Base-by-base conservation (phyloP, 1,140 invertebrate species). In the Venustaconcha ellipsiformis region DNA sequence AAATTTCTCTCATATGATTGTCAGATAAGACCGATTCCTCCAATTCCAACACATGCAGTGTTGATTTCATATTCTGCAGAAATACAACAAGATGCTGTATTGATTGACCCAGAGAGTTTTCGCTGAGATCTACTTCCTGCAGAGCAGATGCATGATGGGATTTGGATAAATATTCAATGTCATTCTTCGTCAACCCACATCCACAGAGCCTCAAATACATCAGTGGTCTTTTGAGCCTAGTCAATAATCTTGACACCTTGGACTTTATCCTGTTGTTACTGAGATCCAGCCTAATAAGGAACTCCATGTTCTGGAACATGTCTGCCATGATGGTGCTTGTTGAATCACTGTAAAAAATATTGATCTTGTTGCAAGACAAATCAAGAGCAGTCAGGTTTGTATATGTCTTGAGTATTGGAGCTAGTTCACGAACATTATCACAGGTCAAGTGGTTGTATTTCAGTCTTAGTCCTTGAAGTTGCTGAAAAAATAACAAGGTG, bases 301-400 rank as follows among this genome's bases (percentile, higher is more conserved):
- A 73, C 6, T 74, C 70, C 37, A 88, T 64, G 57, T 64, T 55
- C 14, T 62, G 62, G 17, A 85, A 79, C 23, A 83, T 70, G 18
- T 79, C 70, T 14, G 67, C 59, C 63, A 76, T 57, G n/a, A 78
- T 68, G 60, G 69, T 70, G 11, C 65, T 56, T 30, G 71, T 72
- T 14, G 37, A 67, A n/a, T 80, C 72, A 64, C 78, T 68, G 37
- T 75, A 64, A 57, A 72, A 77, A 20, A 83, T 67, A 62, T 79
- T 78, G 66, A 88, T 84, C 65, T 70, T 77, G 75, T 88, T 88
- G 75, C 84, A 85, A 14, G 85, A 84, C n/a, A 88, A 70, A 71
- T 88, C 87, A 23, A 88, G 76, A 14, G 80, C 72, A 15, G 80
- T 82, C 2, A 88, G 72, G n/a, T 81, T 78, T 20, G 73, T 78